Evolutionary conservation across 2,888 invertebrate genomes (phyloP).

Genomic region (Arctia plantaginis): DNA sequence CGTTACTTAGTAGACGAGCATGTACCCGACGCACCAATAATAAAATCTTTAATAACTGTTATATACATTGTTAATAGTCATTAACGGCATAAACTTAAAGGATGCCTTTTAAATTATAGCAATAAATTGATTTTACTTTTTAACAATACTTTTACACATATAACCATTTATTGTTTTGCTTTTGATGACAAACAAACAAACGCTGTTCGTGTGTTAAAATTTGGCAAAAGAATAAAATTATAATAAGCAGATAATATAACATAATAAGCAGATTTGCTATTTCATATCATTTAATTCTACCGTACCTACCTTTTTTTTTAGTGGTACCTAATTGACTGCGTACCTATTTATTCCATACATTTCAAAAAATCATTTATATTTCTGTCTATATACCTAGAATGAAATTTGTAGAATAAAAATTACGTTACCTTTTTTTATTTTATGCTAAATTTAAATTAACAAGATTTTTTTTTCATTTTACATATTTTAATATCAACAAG

Average conservation of each 20-base stretch:
- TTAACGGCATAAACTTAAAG: background rate
- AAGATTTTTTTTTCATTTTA: background rate
- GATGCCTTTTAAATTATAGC: background rate
- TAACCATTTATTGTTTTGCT: background rate
- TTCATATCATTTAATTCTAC: background rate
- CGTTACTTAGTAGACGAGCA: constrained; percentile 8
- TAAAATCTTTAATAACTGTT: constrained; percentile 6
- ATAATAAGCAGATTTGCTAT: background rate
- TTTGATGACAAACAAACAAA: background rate
- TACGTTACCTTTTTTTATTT: no score
- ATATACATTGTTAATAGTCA: constrained; percentile 11
- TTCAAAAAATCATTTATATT: background rate
- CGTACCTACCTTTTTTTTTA: no score
- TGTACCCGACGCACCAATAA: background rate
- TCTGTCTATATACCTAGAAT: background rate
- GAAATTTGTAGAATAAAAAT: no score
- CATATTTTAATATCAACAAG: background rate
- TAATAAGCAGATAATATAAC: no score
- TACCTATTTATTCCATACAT: background rate
- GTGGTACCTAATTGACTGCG: no score
- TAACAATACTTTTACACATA: background rate
- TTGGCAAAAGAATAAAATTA: background rate
- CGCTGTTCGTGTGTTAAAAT: background rate
- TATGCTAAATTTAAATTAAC: no score
- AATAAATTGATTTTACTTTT: background rate